Evolutionary conservation across 1,140 invertebrate genomes (phyloP).

Genomic region (Anagrus nilaparvatae): DNA sequence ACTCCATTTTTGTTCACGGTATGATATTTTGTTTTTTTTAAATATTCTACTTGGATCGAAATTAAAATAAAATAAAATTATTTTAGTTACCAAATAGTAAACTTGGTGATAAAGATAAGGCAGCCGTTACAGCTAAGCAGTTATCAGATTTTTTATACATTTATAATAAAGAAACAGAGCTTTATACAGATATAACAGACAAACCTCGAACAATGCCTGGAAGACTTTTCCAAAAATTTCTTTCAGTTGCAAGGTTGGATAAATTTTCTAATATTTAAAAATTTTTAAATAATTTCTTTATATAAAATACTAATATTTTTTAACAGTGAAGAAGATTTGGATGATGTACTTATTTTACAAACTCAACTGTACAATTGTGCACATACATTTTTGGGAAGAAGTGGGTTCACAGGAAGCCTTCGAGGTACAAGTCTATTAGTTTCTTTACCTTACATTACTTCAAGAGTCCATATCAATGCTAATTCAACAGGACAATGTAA

Average conservation of each 20-base stretch:
- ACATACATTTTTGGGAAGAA: constrained; percentile 50
- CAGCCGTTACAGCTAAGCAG: constrained; percentile 80
- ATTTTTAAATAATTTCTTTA: constrained; percentile 1
- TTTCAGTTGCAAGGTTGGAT: constrained; percentile 39
- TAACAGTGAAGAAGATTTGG: constrained; percentile 52
- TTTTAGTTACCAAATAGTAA: constrained; percentile 60
- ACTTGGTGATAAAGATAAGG: constrained; percentile 71
- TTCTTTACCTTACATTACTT: constrained; percentile 40
- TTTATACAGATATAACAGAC: constrained; percentile 58
- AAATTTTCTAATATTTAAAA: constrained; percentile 4
- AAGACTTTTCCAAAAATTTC: constrained; percentile 48
- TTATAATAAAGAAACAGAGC: constrained; percentile 77
- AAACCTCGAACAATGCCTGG: constrained; percentile 49
- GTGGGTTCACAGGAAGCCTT: constrained; percentile 37
- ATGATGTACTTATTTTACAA: constrained; percentile 53
- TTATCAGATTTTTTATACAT: constrained; percentile 85
- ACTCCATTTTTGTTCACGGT: constrained; percentile 65
- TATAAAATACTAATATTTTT: background rate
- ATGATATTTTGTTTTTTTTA: constrained; percentile 16
- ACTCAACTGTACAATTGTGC: constrained; percentile 55
- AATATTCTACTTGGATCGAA: constrained; percentile 5
- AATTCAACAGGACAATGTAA: constrained; percentile 34
- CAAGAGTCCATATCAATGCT: constrained; percentile 36
- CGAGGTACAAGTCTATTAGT: constrained; percentile 37
- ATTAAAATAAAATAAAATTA: constrained; percentile 11